Conservation (phyloP, 2,797 vertebrate genomes). For the Poeciliopsis gracilis region DNA sequence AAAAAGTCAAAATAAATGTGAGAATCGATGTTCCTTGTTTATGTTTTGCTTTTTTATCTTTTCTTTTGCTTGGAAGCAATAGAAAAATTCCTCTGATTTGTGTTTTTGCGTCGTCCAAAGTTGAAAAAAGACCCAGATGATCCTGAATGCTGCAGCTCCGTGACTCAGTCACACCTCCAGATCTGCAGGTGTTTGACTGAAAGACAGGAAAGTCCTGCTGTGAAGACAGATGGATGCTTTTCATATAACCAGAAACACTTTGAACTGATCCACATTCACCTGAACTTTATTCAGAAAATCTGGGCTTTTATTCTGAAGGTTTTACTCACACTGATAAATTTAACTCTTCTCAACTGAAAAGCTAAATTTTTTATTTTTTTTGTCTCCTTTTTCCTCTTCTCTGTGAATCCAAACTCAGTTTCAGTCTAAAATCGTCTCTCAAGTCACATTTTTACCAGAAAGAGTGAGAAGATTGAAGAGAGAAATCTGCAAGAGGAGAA, state of each 20-base stretch:
- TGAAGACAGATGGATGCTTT: not conserved
- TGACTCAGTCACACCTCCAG: not conserved
- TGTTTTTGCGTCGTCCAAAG: not conserved
- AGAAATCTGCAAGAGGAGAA: not conserved
- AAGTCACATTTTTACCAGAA: not conserved
- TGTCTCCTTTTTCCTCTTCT: not conserved
- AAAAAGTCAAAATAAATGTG: not conserved
- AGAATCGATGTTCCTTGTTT: not conserved
- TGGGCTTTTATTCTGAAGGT: not conserved
- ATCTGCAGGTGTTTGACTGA: constrained; percentile 1
- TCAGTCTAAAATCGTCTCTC: not conserved
- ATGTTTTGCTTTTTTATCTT: not conserved
- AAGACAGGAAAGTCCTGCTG: not conserved
- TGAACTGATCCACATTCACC: not conserved
- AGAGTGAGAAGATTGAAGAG: not conserved
- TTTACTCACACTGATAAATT: not conserved
- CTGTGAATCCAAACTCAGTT: not conserved
- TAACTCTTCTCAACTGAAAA: not conserved
- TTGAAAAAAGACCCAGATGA: not conserved
- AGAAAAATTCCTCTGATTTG: not conserved
- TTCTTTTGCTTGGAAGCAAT: not conserved
- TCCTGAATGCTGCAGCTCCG: too few relatives aligned
- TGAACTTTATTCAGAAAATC: not conserved
- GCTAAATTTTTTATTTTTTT: not conserved
- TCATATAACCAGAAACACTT: not conserved